phyloP scores from a whole-genome alignment of 2,888 invertebrate species.

The Operophtera brumata region DNA sequence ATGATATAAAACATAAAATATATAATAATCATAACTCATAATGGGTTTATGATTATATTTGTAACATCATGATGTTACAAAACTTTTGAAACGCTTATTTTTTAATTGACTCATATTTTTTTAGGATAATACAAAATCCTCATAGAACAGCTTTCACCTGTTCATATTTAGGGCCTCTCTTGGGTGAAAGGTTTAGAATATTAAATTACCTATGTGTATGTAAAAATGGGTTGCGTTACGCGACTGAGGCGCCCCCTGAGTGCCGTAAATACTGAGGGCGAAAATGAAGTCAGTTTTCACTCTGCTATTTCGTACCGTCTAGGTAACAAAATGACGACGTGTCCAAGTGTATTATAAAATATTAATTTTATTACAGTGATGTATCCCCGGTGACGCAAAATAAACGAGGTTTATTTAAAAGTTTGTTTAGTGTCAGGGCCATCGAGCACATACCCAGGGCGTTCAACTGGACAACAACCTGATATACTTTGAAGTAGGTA shows the following conservation, averaged over 20 bases:
- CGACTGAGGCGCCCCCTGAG: conserved; percentile 42
- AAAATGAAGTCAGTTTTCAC: conserved; percentile 57
- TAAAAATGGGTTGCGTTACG: conserved; percentile 34
- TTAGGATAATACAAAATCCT: neutral
- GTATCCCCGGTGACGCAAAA: conserved; percentile 14
- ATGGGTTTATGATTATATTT: too few species aligned
- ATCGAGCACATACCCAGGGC: too few species aligned
- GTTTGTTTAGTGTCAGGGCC: conserved; percentile 8
- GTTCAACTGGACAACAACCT: neutral
- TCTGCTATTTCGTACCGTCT: conserved; percentile 37
- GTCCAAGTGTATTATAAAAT: conserved; percentile 19
- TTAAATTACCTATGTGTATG: conserved; percentile 10
- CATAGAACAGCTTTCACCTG: neutral
- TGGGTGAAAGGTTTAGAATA: conserved; percentile 4
- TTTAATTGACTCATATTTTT: too few species aligned
- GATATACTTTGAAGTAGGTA: too few species aligned
- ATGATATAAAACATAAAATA: too few species aligned
- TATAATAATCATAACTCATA: too few species aligned
- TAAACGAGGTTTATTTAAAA: conserved; percentile 20
- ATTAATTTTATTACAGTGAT: conserved; percentile 25
- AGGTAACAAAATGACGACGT: conserved; percentile 28
- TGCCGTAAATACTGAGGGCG: conserved; percentile 47
- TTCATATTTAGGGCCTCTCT: neutral
- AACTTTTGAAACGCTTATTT: too few species aligned
- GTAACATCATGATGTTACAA: too few species aligned